These are phyloP conservation scores for Callinectes sapidus DNA, from an alignment of 2,888 invertebrate genomes.

Conservation along the genomic window DNA sequence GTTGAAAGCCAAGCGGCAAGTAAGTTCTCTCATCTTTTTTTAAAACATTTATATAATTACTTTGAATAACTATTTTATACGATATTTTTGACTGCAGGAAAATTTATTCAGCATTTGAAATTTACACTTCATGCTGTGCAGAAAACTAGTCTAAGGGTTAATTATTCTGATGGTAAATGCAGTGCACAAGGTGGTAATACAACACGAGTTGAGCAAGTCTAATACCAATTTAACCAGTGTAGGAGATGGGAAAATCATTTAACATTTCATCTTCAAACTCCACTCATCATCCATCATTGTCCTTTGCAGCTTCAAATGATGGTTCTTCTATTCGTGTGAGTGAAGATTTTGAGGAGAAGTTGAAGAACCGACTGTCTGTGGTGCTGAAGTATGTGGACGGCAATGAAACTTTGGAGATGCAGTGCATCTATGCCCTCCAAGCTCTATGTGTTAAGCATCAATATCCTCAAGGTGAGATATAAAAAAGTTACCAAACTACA, in stretches of 20 bases:
- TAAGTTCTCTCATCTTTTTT: slow-evolving; percentile 51
- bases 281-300: not conserved
- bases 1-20: slow-evolving; percentile 69
- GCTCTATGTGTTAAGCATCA: slow-evolving; percentile 85
- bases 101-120: no score
- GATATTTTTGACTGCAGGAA: no score
- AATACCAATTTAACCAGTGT: no score
- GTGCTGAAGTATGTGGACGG: slow-evolving; percentile 67
- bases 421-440: slow-evolving; percentile 90
- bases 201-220: no score
- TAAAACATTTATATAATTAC: not conserved
- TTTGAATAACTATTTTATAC: not conserved
- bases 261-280: not conserved
- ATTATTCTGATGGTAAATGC: no score
- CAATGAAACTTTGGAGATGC: slow-evolving; percentile 82
- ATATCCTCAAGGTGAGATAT: slow-evolving; percentile 81
- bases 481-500: not conserved
- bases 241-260: no score
- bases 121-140: no score
- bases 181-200: no score
- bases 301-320: slow-evolving; percentile 67
- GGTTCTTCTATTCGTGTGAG: slow-evolving; percentile 64
- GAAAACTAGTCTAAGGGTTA: no score
- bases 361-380: slow-evolving; percentile 57
- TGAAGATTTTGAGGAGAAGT: slow-evolving; percentile 64